Base-by-base conservation (phyloP, 1,140 invertebrate genomes). In the Drosophila asahinai region DNA sequence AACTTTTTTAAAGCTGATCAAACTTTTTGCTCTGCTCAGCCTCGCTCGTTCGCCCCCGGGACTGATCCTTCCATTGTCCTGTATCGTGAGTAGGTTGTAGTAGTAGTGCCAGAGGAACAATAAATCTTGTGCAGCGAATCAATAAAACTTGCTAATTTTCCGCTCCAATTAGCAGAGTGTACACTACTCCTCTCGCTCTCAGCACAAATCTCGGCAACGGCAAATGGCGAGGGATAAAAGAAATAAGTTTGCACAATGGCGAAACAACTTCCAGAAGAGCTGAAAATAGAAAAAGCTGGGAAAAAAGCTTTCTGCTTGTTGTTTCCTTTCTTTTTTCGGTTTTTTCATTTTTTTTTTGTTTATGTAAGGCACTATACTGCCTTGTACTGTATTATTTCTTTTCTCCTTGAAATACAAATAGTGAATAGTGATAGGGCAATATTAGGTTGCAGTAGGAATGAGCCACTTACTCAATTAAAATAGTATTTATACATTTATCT, bases 91-190 rank as follows among this genome's bases (percentile, higher is more conserved):
- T 61, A 36, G 1, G 19, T 40, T n/a, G 52, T 54, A 8, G 30
- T 54, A 17, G 5, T 19, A 36, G 52, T 40, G 49, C 51, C 51
- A 61, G 65, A 61, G 65, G 63, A 81, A 84, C 77, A 87, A 87
- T 87, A 81, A 83, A 83, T 87, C 64, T 83, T 78, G 36, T 57
- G 54, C 84, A 76, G 74, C 55, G 62, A 75, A 81, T 87, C 86
- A 81, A 87, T 89, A 89, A 83, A 87, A 75, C 75, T 84, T 81
- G 86, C 77, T 89, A 83, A 89, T 83, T 87, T 89, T 72, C 82
- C 73, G 84, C 84, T 87, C 78, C 84, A 87, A 89, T 87, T 89
- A 87, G 80, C 70, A 61, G 84, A 79, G 87, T 89, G 74, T 87
- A 61, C 65, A 68, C 48, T 71, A 40, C 36, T 38, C 12, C 36